These are phyloP conservation scores for Brachyistius frenatus DNA, from an alignment of 2,113 vertebrate genomes.

Conservation along the genomic window DNA sequence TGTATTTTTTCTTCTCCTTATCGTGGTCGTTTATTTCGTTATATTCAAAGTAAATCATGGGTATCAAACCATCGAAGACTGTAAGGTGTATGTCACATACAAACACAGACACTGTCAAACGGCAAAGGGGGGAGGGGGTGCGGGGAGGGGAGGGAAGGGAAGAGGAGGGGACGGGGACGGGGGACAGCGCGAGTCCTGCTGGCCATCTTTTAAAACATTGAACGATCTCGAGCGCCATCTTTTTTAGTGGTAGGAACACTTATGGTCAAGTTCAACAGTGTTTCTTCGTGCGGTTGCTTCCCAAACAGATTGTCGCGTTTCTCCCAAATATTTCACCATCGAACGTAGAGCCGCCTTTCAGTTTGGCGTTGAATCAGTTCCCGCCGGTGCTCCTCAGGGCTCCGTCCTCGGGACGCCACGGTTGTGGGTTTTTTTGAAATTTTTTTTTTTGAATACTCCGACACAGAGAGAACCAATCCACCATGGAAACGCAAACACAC, in stretches of 20 bases:
- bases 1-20: conserved; percentile 51
- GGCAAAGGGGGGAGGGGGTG: conserved; percentile 39
- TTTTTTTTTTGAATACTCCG: conserved; percentile 38
- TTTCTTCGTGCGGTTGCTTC: too few relatives aligned
- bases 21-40: conserved; percentile 61
- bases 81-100: conserved; percentile 77
- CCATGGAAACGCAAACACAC: conserved; percentile 57
- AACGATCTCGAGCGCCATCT: too few relatives aligned
- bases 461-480: conserved; percentile 58
- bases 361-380: conserved; percentile 9
- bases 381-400: conserved; percentile 39
- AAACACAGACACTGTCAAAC: conserved; percentile 80
- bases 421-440: background rate
- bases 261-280: too few relatives aligned
- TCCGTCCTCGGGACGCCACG: conserved; percentile 29
- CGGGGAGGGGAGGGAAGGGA: background rate
- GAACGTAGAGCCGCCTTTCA: too few relatives aligned
- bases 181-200: conserved; percentile 59
- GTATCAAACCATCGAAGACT: conserved; percentile 74
- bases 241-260: too few relatives aligned
- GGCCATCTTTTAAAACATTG: conserved; percentile 58
- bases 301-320: too few relatives aligned
- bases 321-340: too few relatives aligned
- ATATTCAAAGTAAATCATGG: conserved; percentile 76
- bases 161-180: background rate